These are phyloP conservation scores for Dysmachus trigonus DNA, from an alignment of 2,888 invertebrate species.

Conservation along the genomic window DNA sequence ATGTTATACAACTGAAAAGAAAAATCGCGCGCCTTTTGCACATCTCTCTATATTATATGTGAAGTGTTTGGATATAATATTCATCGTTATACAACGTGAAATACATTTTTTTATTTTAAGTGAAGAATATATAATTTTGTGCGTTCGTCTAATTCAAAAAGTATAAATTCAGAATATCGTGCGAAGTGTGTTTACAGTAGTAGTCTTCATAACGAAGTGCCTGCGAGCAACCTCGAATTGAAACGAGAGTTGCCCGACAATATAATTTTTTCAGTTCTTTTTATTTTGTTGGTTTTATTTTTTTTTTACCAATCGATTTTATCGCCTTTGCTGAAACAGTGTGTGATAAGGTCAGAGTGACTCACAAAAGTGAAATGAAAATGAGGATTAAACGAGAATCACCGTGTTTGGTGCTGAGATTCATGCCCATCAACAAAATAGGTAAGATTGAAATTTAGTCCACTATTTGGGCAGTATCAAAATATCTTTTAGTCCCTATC, in stretches of 20 bases:
- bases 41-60: neutral
- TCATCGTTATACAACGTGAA: neutral
- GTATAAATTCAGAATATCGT: neutral
- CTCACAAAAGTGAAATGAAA: slow-evolving; percentile 65
- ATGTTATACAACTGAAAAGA: neutral
- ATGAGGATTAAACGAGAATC: slow-evolving; percentile 75
- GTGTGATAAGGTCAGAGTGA: slow-evolving; percentile 57
- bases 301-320: slow-evolving; percentile 17
- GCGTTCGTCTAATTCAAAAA: neutral
- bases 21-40: slow-evolving; percentile 7
- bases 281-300: neutral
- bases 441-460: slow-evolving; percentile 52
- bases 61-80: neutral
- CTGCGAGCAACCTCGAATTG: neutral
- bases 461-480: neutral
- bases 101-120: neutral
- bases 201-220: neutral
- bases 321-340: slow-evolving; percentile 22
- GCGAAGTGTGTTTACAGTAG: neutral
- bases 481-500: neutral
- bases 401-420: slow-evolving; percentile 71
- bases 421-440: slow-evolving; percentile 67
- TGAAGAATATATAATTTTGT: neutral
- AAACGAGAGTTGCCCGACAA: neutral
- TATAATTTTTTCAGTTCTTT: neutral